Evolutionary conservation across 2,888 invertebrate genomes (phyloP), one percentile per base, ranked within the genome.

Genomic region (Phymatocera aterrima): DNA sequence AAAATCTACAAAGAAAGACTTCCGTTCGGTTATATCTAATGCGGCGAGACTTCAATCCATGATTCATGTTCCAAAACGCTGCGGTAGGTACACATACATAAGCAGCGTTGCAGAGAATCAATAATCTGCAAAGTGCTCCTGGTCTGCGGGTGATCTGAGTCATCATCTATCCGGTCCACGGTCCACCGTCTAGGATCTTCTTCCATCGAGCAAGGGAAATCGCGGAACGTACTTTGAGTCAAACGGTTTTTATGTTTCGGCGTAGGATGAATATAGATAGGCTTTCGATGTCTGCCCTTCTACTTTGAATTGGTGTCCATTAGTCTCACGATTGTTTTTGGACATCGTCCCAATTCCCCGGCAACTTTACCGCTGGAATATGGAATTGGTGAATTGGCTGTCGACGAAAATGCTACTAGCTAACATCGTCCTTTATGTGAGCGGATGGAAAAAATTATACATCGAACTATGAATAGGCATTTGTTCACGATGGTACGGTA

Each of bases 241-340:
- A 12, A 4, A 28, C n/a, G 2, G 28, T 28, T 57, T 57, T 57
- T 57, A 28, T 21, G 8, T 5, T 28, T 57, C 4, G 28, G 28
- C 15, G n/a, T 8, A 46, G 15, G n/a, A 8, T 54, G 12, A 12
- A 21, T 54, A 24, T 24, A 3, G 10, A 54, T 4, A 15, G 4
- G 24, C 57, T 18, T 12, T 57, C 28, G 28, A 28, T 57, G 21
- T 51, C 51, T 28, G 5, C 24, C 28, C 12, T 10, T 57, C 28
- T 57, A 28, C 12, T 28, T 57, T 28, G 24, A 12, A 24, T 57
- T 21, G 57, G 28, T 28, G 57, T 57, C 24, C 64, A 64, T 64
- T 64, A 64, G 64, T 37, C 34, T 21, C 15, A n/a, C n/a, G 37
- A 64, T 64, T 37, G 64, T 37, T 37, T 64, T 37, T 64, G 64